Conservation (phyloP, 2,113 vertebrate species). For the Nestor notabilis region DNA sequence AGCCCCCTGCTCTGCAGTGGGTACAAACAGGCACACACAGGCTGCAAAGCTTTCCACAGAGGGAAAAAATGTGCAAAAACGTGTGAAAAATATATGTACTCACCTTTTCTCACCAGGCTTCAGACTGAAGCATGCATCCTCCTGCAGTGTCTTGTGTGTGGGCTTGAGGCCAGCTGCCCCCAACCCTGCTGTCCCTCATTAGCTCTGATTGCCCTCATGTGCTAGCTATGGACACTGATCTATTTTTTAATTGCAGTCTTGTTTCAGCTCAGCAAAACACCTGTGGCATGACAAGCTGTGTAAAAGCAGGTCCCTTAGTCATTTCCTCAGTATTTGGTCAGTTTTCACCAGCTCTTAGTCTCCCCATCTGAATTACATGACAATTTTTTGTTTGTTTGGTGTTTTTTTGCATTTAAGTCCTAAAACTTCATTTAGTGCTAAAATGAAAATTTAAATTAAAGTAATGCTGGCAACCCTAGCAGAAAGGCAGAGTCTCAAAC, state of each 20-base stretch:
- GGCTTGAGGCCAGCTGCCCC: rapidly evolving
- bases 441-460: rapidly evolving
- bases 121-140: rapidly evolving
- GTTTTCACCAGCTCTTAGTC: not conserved
- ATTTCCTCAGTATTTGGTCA: rapidly evolving
- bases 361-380: not conserved
- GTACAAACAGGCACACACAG: not conserved
- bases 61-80: not conserved
- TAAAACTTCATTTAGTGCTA: not conserved
- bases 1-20: rapidly evolving
- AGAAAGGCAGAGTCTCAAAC: not conserved
- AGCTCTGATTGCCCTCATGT: not conserved
- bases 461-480: not conserved
- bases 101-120: not conserved
- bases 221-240: not conserved
- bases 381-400: not conserved
- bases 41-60: rapidly evolving
- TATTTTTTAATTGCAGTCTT: not conserved
- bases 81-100: rapidly evolving
- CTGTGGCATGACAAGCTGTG: not conserved
- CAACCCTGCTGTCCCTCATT: rapidly evolving
- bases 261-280: not conserved
- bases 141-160: rapidly evolving
- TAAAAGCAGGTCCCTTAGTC: not conserved
- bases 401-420: not conserved